These are phyloP conservation scores for Meiosimyza platycephala DNA, from an alignment of 2,888 invertebrate species.

Conservation along the genomic window DNA sequence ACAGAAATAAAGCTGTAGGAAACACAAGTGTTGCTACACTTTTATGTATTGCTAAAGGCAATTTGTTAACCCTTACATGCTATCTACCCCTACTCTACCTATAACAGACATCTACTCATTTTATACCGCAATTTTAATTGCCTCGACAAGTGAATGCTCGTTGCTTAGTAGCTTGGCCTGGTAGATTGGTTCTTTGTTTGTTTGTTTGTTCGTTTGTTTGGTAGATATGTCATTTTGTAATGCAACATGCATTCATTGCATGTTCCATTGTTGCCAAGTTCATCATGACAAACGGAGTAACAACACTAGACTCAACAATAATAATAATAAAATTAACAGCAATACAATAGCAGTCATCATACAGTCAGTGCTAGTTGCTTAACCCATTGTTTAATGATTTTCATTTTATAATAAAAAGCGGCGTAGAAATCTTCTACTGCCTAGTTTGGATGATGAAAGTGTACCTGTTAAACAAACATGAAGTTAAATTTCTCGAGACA, in stretches of 20 bases:
- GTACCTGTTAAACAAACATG: no score
- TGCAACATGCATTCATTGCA: conserved; percentile 19
- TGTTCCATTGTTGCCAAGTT: conserved; percentile 4
- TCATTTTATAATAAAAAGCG: no score
- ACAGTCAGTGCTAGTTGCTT: conserved; percentile 10
- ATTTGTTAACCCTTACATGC: background rate
- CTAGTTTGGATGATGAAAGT: no score
- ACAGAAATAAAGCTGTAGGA: no score
- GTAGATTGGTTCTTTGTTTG: background rate
- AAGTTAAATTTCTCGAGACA: no score
- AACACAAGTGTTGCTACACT: no score
- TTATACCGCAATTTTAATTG: conserved; percentile 24
- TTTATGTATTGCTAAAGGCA: no score
- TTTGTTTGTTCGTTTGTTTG: background rate
- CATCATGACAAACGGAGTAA: conserved; percentile 9
- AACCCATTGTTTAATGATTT: background rate
- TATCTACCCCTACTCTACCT: no score
- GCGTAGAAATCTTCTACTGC: no score
- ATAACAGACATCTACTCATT: background rate
- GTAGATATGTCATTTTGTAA: conserved; percentile 7
- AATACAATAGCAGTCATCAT: background rate
- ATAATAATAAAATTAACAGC: conserved; percentile 10
- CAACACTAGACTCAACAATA: background rate
- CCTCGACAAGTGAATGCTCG: conserved; percentile 12
- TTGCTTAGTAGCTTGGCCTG: background rate